Percentiles rank a stretch among this genome's conserved stretches.
Evolutionary conservation across 1,140 invertebrate genomes (phyloP).

Genomic region (Lepidurus apus): DNA sequence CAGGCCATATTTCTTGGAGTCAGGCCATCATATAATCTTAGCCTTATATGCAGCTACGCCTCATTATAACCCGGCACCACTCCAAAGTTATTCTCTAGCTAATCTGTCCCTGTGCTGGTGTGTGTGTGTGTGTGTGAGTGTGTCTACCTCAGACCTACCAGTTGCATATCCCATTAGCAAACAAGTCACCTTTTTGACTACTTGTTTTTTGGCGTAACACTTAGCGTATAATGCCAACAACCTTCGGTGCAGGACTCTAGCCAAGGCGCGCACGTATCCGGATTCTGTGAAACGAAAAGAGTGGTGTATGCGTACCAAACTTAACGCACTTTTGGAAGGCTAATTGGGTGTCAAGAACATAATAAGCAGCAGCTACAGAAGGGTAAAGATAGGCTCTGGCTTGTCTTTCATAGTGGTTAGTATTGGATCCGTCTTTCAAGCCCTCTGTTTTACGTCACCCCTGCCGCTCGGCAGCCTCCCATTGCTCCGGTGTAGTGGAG

Average conservation of each 20-base stretch:
- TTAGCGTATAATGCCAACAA: background rate
- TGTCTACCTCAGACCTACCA: background rate
- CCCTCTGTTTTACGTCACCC: conserved; percentile 8
- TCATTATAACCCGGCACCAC: conserved; percentile 2
- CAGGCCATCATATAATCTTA: background rate
- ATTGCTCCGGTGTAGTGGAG: background rate
- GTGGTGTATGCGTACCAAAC: conserved; percentile 2
- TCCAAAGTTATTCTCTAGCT: background rate
- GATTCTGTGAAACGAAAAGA: background rate
- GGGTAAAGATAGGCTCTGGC: conserved; percentile 12
- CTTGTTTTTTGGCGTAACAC: background rate
- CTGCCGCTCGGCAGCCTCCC: background rate
- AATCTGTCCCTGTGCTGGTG: background rate
- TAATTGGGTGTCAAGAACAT: conserved; percentile 11
- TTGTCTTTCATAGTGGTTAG: conserved; percentile 19
- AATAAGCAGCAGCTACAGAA: conserved; percentile 6
- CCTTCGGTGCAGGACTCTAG: background rate
- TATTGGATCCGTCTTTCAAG: conserved; percentile 14
- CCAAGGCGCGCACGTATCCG: background rate
- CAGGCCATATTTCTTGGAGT: background rate
- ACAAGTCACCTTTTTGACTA: background rate
- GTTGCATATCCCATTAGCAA: background rate
- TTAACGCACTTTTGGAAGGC: conserved; percentile 7
- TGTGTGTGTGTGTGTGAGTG: too few relatives aligned
- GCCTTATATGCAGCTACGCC: conserved; percentile 2